Percentiles rank a stretch among this genome's conserved stretches.
phyloP scores from a whole-genome alignment of 2,888 invertebrate genomes.

The Drosophila incognita region DNA sequence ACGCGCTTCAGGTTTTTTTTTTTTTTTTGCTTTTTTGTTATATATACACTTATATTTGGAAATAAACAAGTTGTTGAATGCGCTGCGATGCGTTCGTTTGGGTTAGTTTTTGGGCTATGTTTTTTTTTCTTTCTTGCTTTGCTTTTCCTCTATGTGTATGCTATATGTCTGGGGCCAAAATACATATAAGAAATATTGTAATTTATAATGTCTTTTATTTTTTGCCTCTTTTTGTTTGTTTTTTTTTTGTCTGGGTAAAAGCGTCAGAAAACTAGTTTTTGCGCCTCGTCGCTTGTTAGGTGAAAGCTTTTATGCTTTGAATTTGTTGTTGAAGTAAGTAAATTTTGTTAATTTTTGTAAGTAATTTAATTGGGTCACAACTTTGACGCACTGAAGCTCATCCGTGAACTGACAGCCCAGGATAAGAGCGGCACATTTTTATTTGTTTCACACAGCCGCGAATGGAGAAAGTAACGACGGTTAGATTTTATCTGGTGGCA shows the following conservation, averaged over 20 bases:
- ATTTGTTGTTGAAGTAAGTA: slow-evolving; percentile 23
- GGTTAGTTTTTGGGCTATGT: slow-evolving; percentile 38
- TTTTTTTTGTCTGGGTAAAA: slow-evolving; percentile 53
- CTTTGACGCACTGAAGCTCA: slow-evolving; percentile 55
- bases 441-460: slow-evolving; percentile 43
- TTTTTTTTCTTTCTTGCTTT: slow-evolving; percentile 24
- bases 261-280: slow-evolving; percentile 63
- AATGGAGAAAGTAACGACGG: slow-evolving; percentile 7
- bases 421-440: slow-evolving; percentile 65
- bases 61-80: slow-evolving; percentile 79
- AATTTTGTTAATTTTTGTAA: slow-evolving; percentile 25
- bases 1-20: slow-evolving; percentile 56
- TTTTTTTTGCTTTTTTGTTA: slow-evolving; percentile 51
- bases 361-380: slow-evolving; percentile 68
- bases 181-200: slow-evolving; percentile 50
- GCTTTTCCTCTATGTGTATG: slow-evolving; percentile 18
- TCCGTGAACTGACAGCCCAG: slow-evolving; percentile 55
- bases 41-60: slow-evolving; percentile 72
- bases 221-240: slow-evolving; percentile 51
- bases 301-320: slow-evolving; percentile 65
- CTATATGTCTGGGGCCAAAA: slow-evolving; percentile 6
- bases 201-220: slow-evolving; percentile 73
- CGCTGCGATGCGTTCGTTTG: slow-evolving; percentile 57
- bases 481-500: slow-evolving; percentile 48
- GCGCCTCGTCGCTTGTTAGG: slow-evolving; percentile 51